Conservation (phyloP, 1,140 invertebrate species). For the Lamellibrachia luymesi region DNA sequence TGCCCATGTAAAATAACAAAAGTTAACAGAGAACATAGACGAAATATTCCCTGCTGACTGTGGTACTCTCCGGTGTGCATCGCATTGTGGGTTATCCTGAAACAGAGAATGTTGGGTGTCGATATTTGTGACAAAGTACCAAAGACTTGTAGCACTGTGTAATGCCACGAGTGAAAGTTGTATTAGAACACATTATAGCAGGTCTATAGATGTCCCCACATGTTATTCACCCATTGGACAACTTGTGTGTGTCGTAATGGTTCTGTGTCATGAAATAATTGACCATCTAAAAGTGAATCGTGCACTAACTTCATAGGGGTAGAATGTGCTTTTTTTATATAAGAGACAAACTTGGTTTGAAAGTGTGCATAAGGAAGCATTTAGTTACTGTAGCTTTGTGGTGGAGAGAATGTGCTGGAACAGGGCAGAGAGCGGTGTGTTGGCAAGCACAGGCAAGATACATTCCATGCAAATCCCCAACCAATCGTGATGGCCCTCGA, state of each 20-base stretch:
- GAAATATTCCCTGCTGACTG: neutral
- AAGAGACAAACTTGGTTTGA: neutral
- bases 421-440: neutral
- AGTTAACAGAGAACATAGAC: neutral
- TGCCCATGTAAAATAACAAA: neutral
- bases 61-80: neutral
- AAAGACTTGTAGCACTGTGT: neutral
- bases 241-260: too few relatives aligned
- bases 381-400: neutral
- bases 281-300: neutral
- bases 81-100: neutral
- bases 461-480: neutral
- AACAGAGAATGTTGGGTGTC: neutral
- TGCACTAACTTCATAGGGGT: neutral
- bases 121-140: neutral
- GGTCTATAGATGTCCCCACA: neutral
- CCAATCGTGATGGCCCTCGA: neutral
- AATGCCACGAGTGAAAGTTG: neutral
- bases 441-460: neutral
- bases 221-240: neutral
- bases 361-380: neutral
- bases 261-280: too few relatives aligned
- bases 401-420: too few relatives aligned
- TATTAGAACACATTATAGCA: neutral
- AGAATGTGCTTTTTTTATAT: neutral